Percentiles rank a stretch among this genome's conserved stretches.
phyloP scores from a whole-genome alignment of 2,797 vertebrate species.

The Anguilla anguilla region DNA sequence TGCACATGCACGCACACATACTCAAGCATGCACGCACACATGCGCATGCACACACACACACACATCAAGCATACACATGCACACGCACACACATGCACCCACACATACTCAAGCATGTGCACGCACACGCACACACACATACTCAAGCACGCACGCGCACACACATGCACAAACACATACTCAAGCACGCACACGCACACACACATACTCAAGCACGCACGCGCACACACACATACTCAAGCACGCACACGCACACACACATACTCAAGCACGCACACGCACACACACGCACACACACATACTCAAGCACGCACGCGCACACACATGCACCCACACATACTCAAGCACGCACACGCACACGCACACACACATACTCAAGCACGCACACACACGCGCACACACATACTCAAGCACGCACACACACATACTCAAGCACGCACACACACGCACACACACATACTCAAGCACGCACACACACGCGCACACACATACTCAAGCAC shows the following conservation, averaged over 20 bases:
- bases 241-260: no score
- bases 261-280: neutral
- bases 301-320: neutral
- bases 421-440: no score
- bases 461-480: neutral
- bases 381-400: no score
- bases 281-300: no score
- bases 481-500: neutral
- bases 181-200: neutral
- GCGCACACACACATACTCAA: no score
- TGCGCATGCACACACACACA: no score
- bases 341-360: no score
- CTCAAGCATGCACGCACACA: no score
- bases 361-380: no score
- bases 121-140: neutral
- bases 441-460: neutral
- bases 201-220: neutral
- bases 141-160: neutral
- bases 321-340: no score
- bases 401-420: no score
- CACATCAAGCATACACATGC: neutral
- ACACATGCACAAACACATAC: neutral
- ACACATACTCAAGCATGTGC: neutral
- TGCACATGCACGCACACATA: no score
- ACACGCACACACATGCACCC: neutral